phyloP scores from a whole-genome alignment of 2,888 invertebrate species.

The Nasonia oneida region DNA sequence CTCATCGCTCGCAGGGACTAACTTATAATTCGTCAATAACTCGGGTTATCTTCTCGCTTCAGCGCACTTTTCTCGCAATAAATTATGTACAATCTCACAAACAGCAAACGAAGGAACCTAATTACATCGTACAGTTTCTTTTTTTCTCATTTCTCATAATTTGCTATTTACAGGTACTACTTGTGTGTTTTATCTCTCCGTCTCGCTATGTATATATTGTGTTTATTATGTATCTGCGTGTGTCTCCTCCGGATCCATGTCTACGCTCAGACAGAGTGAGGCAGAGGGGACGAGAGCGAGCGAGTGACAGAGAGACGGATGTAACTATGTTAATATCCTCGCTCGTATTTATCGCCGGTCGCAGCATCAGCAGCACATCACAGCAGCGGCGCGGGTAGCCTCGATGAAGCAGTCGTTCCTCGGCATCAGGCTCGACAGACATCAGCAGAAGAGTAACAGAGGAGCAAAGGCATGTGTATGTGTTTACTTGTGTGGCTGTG shows the following conservation, averaged over 20 bases:
- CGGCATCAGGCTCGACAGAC: slow-evolving; percentile 44
- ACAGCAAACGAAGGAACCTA: slow-evolving; percentile 79
- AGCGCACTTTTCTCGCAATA: slow-evolving; percentile 69
- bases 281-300: background rate
- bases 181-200: slow-evolving; percentile 67
- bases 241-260: slow-evolving; percentile 28
- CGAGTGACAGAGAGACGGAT: slow-evolving; percentile 4
- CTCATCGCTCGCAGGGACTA: slow-evolving; percentile 66
- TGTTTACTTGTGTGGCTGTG: background rate
- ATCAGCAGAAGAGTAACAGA: slow-evolving; percentile 66
- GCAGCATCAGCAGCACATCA: slow-evolving; percentile 7
- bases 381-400: slow-evolving; percentile 43
- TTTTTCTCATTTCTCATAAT: slow-evolving; percentile 74
- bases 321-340: slow-evolving; percentile 14
- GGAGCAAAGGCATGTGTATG: slow-evolving; percentile 57
- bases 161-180: slow-evolving; percentile 79
- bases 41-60: slow-evolving; percentile 41
- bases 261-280: background rate
- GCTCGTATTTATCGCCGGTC: slow-evolving; percentile 11
- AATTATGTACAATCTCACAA: slow-evolving; percentile 80
- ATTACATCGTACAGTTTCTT: slow-evolving; percentile 74
- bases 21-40: slow-evolving; percentile 60
- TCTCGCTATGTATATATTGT: slow-evolving; percentile 41
- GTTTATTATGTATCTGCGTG: slow-evolving; percentile 47
- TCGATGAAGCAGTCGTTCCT: slow-evolving; percentile 51